phyloP scores from a whole-genome alignment of 2,888 invertebrate species.

The Timema cristinae region DNA sequence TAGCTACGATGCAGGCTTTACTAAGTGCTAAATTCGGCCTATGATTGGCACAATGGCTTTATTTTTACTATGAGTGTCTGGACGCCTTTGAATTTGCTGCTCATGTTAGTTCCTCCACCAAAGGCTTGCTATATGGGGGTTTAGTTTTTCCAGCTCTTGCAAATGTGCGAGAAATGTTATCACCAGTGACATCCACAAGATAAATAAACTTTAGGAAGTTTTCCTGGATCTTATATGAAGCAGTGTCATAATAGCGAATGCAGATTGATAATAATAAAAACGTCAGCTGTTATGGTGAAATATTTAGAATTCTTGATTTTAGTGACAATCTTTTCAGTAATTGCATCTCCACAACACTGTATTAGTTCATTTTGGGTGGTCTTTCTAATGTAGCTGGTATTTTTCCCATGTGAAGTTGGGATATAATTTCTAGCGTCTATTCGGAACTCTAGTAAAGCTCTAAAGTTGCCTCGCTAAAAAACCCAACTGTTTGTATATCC shows the following conservation, averaged over 20 bases:
- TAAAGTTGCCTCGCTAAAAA: neutral
- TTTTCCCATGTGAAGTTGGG: slow-evolving; percentile 3
- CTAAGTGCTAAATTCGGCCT: neutral
- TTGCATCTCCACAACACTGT: slow-evolving; percentile 12
- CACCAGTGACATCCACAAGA: slow-evolving; percentile 1
- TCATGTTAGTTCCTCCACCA: neutral
- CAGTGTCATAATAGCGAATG: neutral
- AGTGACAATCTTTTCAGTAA: neutral
- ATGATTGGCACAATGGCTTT: neutral
- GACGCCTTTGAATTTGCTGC: neutral
- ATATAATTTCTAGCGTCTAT: slow-evolving; percentile 5
- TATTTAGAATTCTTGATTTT: slow-evolving; percentile 6
- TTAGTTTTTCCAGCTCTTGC: slow-evolving; percentile 3
- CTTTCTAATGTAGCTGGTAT: slow-evolving; percentile 4
- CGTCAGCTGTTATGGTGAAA: slow-evolving; percentile 8
- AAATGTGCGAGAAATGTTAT: slow-evolving; percentile 5
- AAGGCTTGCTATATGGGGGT: neutral
- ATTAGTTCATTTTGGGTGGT: slow-evolving; percentile 1
- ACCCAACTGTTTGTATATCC: neutral
- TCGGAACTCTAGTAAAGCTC: slow-evolving; percentile 5
- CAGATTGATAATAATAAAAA: neutral
- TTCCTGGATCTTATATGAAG: slow-evolving; percentile 5
- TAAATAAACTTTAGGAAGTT: neutral
- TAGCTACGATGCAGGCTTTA: neutral
- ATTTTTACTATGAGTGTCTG: neutral